Evolutionary conservation across 2,797 vertebrate species (phyloP), one percentile per base, ranked within the genome.

Genomic region (Notolepis coatsorum): DNA sequence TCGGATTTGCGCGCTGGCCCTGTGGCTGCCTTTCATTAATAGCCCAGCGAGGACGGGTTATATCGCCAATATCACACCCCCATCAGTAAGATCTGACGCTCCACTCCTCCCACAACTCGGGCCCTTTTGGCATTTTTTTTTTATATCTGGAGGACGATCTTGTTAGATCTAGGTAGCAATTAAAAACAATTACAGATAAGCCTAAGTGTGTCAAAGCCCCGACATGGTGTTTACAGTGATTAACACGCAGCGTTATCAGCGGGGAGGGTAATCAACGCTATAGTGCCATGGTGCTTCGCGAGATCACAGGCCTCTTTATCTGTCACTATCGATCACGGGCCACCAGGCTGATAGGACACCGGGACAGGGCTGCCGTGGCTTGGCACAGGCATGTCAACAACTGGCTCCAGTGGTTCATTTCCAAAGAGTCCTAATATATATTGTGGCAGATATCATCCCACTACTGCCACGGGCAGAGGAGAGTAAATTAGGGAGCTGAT

Each of bases 141-240:
- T 47, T 77, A 71, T 90, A 92, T 91, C 90, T 87, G 66, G 56
- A 71, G 84, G 79, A 85, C 53, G 67, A 92, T 91, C 90, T 90
- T 50, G 80, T 90, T 91, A 90, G 88, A 87, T 39, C 78, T 82
- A 84, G 67, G 84, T 81, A 81, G 88, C 89, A 91, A 92, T 92
- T 92, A 91, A 81, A n/a, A 79, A 68, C 89, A 88, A 88, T 91
- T 91, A 90, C 84, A 88, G 88, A 92, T 88, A 89, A 88, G 91
- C 84, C 77, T 80, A 82, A 87, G 84, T 82, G 86, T 86, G 88
- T 90, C 89, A 87, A 86, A 86, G 88, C 82, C 84, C 83, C 84
- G 84, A 89, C 88, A 88, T 67, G 84, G 91, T 91, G 88, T 90
- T 89, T 86, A 88, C 79, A 77, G 73, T 88, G 89, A 91, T 90